Evolutionary conservation across 2,797 vertebrate genomes (phyloP).

Genomic region (Spinibarbus caldwelli): DNA sequence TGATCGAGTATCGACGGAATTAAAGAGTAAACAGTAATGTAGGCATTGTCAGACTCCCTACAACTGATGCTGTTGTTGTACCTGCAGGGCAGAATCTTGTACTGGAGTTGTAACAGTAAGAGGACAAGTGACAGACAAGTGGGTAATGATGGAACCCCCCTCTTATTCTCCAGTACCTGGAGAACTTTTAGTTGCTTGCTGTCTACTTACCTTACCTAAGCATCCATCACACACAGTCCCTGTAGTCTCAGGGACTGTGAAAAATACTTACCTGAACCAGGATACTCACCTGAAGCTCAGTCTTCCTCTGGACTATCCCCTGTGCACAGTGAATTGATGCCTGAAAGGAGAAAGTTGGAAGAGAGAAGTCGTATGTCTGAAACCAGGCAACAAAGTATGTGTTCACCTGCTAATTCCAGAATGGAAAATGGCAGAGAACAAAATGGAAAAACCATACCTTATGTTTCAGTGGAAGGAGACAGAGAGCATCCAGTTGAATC

Average conservation of each 20-base stretch:
- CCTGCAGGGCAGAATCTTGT: conserved; percentile 12
- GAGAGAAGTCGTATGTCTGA: background rate
- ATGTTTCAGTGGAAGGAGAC: background rate
- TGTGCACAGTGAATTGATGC: background rate
- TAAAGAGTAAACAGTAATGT: background rate
- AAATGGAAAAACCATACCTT: background rate
- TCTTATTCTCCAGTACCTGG: background rate
- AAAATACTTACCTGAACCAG: background rate
- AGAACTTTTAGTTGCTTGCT: conserved; percentile 2
- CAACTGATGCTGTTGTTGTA: background rate
- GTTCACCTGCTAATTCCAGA: background rate
- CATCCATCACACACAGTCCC: background rate
- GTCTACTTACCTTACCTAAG: background rate
- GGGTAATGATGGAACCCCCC: background rate
- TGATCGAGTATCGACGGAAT: background rate
- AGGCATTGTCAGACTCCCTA: background rate
- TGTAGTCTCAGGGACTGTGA: too few relatives aligned
- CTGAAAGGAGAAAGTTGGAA: background rate
- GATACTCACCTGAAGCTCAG: background rate
- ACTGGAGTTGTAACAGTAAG: background rate
- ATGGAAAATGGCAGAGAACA: background rate
- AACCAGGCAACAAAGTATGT: background rate
- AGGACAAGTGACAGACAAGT: background rate
- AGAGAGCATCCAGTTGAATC: background rate
- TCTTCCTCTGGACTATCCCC: background rate